Evolutionary conservation across 2,888 invertebrate genomes (phyloP), one percentile per base, ranked within the genome.

Genomic region (Drosophila eohydei): DNA sequence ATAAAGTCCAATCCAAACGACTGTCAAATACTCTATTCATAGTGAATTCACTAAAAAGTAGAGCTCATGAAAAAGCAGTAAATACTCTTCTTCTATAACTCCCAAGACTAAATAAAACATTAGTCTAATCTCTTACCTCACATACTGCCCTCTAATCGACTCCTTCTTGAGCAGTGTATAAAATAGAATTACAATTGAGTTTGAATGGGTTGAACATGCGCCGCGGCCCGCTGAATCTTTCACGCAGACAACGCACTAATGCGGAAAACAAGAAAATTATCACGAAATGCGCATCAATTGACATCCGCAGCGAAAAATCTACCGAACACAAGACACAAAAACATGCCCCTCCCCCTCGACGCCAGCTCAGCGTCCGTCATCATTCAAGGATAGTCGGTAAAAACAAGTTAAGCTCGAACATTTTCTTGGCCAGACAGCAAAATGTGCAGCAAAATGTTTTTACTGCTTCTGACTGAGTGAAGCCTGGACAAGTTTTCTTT

Each of bases 201-300:
- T 74, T 55, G 44, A 81, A 77, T 73, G 61, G 28, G 21, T 56
- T 59, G 30, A n/a, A 36, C 43, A 36, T 32, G 43, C 60, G 43
- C 60, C 38, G 12, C 36, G 4, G 9, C 11, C 14, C 38, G 12
- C 34, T 7, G 2, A 16, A 28, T 26, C 44, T 11, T 26, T n/a
- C 32, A 4, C 43, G 8, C n/a, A 54, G 62, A 28, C 59, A 41
- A 72, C 57, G 66, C 75, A 75, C 79, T 82, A 82, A 80, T 76
- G 80, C 76, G 70, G 76, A 79, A 79, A 79, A 72, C 80, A 80
- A 81, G 73, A 82, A 80, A 82, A 79, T 82, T 77, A 77, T 80
- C 83, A 78, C 73, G 81, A 80, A 83, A 62, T 68, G 73, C 74
- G 78, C 78, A 78, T 80, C 80, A 83, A 77, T 82, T 74, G 74